A percentile compares a stretch with the other conserved stretches of the same genome.
These are phyloP conservation scores for Junonia oenone DNA, from an alignment of 2,888 invertebrate species.

Conservation along the genomic window DNA sequence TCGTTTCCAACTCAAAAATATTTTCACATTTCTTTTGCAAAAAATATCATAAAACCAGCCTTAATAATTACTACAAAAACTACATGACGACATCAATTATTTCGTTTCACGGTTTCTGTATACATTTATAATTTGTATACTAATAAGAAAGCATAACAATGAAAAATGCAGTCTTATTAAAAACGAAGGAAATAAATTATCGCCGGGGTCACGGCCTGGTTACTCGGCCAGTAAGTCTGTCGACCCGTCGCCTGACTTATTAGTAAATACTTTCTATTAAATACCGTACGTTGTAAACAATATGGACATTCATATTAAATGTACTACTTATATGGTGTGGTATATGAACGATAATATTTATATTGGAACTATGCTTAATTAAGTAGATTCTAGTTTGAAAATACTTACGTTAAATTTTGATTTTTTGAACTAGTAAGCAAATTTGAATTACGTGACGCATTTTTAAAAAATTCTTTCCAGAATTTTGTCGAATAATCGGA, in stretches of 20 bases:
- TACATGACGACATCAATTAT: too few relatives aligned
- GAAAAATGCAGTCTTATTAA: slow-evolving; percentile 1
- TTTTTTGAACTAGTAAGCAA: too few relatives aligned
- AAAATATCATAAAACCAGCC: too few relatives aligned
- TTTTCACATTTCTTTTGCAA: too few relatives aligned
- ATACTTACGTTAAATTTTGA: too few relatives aligned
- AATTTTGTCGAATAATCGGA: too few relatives aligned
- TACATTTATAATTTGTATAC: neutral
- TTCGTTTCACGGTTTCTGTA: neutral
- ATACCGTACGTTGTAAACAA: neutral
- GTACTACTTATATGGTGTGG: neutral
- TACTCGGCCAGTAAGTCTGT: slow-evolving; percentile 8
- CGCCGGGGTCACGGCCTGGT: slow-evolving; percentile 9
- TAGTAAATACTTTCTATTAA: slow-evolving; percentile 3
- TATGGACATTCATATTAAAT: neutral
- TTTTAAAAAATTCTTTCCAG: too few relatives aligned
- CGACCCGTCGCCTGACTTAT: slow-evolving; percentile 11
- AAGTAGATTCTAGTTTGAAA: too few relatives aligned
- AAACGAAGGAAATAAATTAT: neutral
- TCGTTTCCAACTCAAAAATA: too few relatives aligned
- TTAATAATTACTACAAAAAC: too few relatives aligned
- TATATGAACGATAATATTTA: neutral
- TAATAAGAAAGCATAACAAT: neutral
- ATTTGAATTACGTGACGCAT: too few relatives aligned
- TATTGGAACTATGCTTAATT: too few relatives aligned